A percentile compares a stretch with the other conserved stretches of the same genome.
These are phyloP conservation scores for Poecilobothrus nobilitatus DNA, from an alignment of 2,888 invertebrate genomes.

Conservation along the genomic window DNA sequence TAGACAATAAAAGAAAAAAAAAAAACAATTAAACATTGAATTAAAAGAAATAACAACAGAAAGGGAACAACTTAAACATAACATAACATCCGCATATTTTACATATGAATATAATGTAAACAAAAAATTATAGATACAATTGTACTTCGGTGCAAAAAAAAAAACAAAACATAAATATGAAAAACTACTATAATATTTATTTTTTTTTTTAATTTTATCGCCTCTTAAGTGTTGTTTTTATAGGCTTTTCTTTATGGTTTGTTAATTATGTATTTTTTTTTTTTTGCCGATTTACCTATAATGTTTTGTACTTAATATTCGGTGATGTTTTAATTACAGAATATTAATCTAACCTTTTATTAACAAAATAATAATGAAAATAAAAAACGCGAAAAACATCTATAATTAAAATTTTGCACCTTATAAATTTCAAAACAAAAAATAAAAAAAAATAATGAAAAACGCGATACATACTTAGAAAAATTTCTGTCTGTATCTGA, in stretches of 20 bases:
- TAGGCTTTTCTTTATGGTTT: not conserved
- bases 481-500: not conserved
- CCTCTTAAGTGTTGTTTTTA: not conserved
- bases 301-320: not conserved
- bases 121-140: too few relatives aligned
- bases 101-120: not conserved
- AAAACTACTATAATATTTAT: too few relatives aligned
- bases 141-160: too few relatives aligned
- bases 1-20: too few relatives aligned
- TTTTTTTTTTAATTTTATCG: too few relatives aligned
- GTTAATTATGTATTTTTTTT: not conserved
- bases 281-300: not conserved
- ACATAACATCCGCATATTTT: slow-evolving; percentile 1
- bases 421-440: not conserved
- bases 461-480: not conserved
- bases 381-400: not conserved
- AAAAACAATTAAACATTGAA: too few relatives aligned
- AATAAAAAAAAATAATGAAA: not conserved
- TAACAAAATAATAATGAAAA: not conserved
- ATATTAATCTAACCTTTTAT: not conserved
- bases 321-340: not conserved
- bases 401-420: not conserved
- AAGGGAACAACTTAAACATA: not conserved
- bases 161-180: too few relatives aligned
- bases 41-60: too few relatives aligned